Base-by-base conservation (phyloP, 2,888 invertebrate genomes). In the Tetropium fuscum region DNA sequence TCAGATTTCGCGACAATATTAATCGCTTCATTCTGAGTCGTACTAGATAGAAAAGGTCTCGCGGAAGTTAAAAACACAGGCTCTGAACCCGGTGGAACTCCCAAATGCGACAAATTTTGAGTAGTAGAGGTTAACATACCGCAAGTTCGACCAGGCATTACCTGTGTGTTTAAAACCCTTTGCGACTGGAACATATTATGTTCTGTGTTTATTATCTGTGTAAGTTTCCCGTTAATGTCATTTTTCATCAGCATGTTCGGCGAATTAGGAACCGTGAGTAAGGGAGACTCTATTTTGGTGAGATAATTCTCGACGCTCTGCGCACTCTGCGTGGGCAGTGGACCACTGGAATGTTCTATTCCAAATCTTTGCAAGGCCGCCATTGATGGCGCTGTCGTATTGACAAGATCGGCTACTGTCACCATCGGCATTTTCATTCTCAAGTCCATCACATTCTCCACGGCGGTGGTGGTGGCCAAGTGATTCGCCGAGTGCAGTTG, bases 371-470 rank as follows among this genome's bases (percentile, higher is more conserved):
- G 82, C 25, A 84, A 77, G 2, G 84, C 80, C 1, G 83, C 82
- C 69, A 83, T 78, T 16, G 87, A 89, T 13, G 88, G 86, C 53
- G 88, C 84, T 38, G 84, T 85, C 13, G 82, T 81, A 44, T 83
- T 86, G 72, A 73, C 83, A 73, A 72, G 81, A 83, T 75, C 84
- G 69, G 79, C 81, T 19, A 72, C 83, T 66, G 82, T 86, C 74
- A 71, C 83, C 69, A 85, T 84, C 56, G 83, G 71, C 76, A 88
- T 86, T 36, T 92, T 91, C 83, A 89, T 89, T 15, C 89, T 82
- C 38, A 90, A 83, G 81, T 90, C 90, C 57, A 90, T 88, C n/a
- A 87, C 88, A 64, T 82, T 83, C 41, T 81, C 81, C n/a, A 84
- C 83, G 41, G 60, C 54, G 1, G 60, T 27, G 2, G 32, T 34